phyloP scores from a whole-genome alignment of 1,140 invertebrate genomes.

The Lanistes nyassanus region DNA sequence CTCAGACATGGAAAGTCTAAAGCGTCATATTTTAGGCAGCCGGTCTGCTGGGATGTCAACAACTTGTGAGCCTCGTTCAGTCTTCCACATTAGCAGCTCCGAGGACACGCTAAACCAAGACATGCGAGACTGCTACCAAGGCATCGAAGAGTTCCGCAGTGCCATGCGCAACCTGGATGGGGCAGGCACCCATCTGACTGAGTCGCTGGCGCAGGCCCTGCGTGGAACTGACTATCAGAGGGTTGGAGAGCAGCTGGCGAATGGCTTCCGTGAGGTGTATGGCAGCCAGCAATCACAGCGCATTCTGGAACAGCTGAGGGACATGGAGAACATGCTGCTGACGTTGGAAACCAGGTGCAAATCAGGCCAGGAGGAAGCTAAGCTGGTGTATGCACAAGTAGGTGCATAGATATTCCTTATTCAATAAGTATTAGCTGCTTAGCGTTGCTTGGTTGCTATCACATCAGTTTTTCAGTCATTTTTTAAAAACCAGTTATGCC shows the following conservation, averaged over 20 bases:
- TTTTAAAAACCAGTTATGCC: no score
- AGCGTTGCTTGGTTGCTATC: no score
- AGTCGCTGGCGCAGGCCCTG: constrained; percentile 43
- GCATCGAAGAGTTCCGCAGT: constrained; percentile 41
- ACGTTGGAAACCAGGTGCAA: constrained; percentile 28
- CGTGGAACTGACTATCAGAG: constrained; percentile 43
- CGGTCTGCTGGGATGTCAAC: constrained; percentile 12
- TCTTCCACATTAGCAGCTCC: constrained; percentile 25
- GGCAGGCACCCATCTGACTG: constrained; percentile 47
- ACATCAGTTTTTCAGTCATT: no score
- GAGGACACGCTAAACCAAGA: constrained; percentile 26
- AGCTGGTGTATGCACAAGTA: constrained; percentile 31
- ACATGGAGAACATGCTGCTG: constrained; percentile 47
- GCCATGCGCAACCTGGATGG: constrained; percentile 52
- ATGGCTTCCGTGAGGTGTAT: constrained; percentile 42
- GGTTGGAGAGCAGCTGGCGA: constrained; percentile 34
- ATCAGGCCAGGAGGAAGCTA: constrained; percentile 31
- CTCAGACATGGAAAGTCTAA: constrained; percentile 27
- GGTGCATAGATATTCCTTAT: constrained; percentile 9
- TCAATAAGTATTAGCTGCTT: no score
- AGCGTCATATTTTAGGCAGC: constrained; percentile 28
- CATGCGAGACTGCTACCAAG: constrained; percentile 37
- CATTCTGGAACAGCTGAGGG: constrained; percentile 41
- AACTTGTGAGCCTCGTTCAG: constrained; percentile 23
- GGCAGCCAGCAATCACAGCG: constrained; percentile 37